Base-by-base conservation (phyloP, 2,797 vertebrate genomes). In the Chelonia mydas region DNA sequence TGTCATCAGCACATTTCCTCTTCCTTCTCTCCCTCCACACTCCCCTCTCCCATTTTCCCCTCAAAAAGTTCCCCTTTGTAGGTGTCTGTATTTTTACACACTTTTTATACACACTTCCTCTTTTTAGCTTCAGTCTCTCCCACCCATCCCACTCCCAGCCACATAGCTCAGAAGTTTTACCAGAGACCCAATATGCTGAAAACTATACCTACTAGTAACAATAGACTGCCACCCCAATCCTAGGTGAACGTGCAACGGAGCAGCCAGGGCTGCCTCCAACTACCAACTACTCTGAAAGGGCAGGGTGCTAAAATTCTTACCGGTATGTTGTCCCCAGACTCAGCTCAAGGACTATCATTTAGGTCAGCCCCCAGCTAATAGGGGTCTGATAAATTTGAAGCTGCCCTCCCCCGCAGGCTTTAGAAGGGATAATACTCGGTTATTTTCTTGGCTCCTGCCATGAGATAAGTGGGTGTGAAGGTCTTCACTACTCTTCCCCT, bases 181-280 rank as follows among this genome's bases (percentile, higher is more conserved):
- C 33, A n/a, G 61, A 65, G 61, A 19, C 33, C 61, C 19, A 65
- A n/a, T n/a, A 65, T 3, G 31, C 59, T 13, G 3, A 61, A 65
- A 16, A 65, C 6, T 17, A 65, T 65, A 9, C 33, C 33, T n/a
- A 16, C 17, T 19, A n/a, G 31, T 65, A 16, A 65, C 33, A 93
- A 59, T 1, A 86, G 0, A 0, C n/a, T 88, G 4, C 47, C 94
- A 87, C 1, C 31, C 33, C 15, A 89, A 6, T 45, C 51, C 82
- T 61, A 88, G 76, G 27, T 31, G 11, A 72, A 16, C 16, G 21
- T 1, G 3, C 33, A 76, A 19, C 2, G 49, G 0, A 72, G 6
- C 1, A 55, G 31, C 16, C 61, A 33, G 7, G 15, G 15, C 61
- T n/a, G 13, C 33, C 31, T 65, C 61, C 61, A 65, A n/a, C 33